phyloP scores from a whole-genome alignment of 2,797 vertebrate genomes.

The Oceanodroma leucorhoa region DNA sequence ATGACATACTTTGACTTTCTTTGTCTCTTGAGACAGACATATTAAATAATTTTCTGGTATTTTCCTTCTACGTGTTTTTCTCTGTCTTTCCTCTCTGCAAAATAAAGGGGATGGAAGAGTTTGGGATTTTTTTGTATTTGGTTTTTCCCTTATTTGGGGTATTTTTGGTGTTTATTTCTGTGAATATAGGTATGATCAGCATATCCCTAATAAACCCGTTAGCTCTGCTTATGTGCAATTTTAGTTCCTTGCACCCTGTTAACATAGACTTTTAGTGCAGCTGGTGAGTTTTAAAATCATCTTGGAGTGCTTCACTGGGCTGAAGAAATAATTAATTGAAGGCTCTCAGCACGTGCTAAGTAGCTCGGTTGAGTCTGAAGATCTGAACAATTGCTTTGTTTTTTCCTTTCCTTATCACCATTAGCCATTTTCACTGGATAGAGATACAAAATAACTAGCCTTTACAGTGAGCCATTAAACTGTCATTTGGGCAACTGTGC shows the following conservation, averaged over 20 bases:
- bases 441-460: constrained; percentile 82
- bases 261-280: constrained; percentile 38
- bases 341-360: constrained; percentile 61
- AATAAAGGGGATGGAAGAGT: neutral
- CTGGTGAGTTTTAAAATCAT: constrained; percentile 63
- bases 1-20: neutral
- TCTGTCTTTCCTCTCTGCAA: neutral
- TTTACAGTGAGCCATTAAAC: constrained; percentile 81
- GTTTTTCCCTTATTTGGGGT: neutral
- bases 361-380: constrained; percentile 59
- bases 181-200: neutral
- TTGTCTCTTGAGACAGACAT: neutral
- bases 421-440: constrained; percentile 78
- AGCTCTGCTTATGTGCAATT: constrained; percentile 9
- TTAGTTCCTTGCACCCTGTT: constrained; percentile 45
- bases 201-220: neutral
- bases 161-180: neutral
- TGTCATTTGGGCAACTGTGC: constrained; percentile 83
- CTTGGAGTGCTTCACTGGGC: constrained; percentile 70
- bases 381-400: constrained; percentile 71
- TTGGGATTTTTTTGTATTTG: neutral
- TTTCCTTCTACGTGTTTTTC: neutral
- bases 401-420: constrained; percentile 76
- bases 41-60: neutral
- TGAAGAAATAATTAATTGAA: constrained; percentile 71